A percentile compares a stretch with the other conserved stretches of the same genome.
Conservation (phyloP, 53 echinoderm and acorn worm species). For the Luidia sarsii region DNA sequence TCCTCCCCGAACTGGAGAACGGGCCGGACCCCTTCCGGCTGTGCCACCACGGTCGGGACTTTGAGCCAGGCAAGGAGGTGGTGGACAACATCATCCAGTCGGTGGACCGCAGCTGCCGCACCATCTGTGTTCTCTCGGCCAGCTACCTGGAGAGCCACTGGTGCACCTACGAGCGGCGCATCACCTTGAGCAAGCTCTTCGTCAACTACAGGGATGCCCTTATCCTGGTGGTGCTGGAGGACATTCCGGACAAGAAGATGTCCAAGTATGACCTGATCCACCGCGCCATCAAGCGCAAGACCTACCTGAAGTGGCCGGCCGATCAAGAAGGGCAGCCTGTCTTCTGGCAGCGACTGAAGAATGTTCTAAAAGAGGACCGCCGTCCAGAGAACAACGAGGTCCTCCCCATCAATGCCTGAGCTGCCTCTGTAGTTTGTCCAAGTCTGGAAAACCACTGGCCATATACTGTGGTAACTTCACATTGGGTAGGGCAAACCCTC, state of each 20-base stretch:
- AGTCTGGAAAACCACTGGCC: too few relatives aligned
- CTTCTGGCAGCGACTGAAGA: slow-evolving; percentile 64
- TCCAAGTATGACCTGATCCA: slow-evolving; percentile 78
- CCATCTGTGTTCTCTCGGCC: slow-evolving; percentile 79
- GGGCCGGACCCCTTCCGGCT: slow-evolving; percentile 55
- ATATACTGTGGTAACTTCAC: too few relatives aligned
- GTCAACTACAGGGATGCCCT: slow-evolving; percentile 70
- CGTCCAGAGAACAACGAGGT: slow-evolving; percentile 33
- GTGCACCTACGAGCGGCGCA: slow-evolving; percentile 82
- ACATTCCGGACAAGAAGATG: slow-evolving; percentile 69
- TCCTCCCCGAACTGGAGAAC: slow-evolving; percentile 57
- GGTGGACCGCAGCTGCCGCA: slow-evolving; percentile 72
- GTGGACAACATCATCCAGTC: slow-evolving; percentile 77
- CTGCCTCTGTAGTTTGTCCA: too few relatives aligned
- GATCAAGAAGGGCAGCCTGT: slow-evolving; percentile 21
- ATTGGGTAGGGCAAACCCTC: too few relatives aligned
- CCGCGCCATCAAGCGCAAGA: slow-evolving; percentile 71
- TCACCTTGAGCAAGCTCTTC: slow-evolving; percentile 78
- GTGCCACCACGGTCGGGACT: slow-evolving; percentile 73
- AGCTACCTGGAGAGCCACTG: slow-evolving; percentile 80
- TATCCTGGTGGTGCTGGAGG: slow-evolving; percentile 76
- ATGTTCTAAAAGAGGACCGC: slow-evolving; percentile 28
- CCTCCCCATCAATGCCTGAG: not conserved
- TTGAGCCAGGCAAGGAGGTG: slow-evolving; percentile 67
- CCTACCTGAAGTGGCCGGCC: slow-evolving; percentile 83